Evolutionary conservation across 2,888 invertebrate genomes (phyloP).

Genomic region (Anoplius nigerrimus): DNA sequence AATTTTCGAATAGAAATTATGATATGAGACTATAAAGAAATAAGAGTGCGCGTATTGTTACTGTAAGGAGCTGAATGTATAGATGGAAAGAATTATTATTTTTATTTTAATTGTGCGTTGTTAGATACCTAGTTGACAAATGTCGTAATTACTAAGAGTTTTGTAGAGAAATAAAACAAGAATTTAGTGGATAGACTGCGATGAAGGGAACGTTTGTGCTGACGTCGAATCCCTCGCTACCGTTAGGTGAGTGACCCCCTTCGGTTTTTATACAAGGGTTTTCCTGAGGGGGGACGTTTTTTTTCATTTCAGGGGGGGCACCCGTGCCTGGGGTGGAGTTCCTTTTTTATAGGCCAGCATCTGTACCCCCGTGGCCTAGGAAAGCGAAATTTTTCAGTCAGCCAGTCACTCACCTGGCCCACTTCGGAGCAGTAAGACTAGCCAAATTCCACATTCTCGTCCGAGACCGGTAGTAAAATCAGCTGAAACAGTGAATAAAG

Average conservation of each 20-base stretch:
- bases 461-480: not conserved
- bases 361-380: slow-evolving; percentile 68
- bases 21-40: too few species aligned
- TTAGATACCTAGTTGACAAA: too few species aligned
- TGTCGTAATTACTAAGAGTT: too few species aligned
- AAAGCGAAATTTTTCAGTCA: slow-evolving; percentile 71
- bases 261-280: slow-evolving; percentile 72
- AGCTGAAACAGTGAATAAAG: not conserved
- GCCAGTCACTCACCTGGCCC: slow-evolving; percentile 74
- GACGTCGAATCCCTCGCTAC: slow-evolving; percentile 57
- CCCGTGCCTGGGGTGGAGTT: slow-evolving; percentile 67
- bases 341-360: slow-evolving; percentile 71
- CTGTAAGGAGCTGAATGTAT: too few species aligned
- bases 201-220: slow-evolving; percentile 32
- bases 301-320: slow-evolving; percentile 61
- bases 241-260: slow-evolving; percentile 69
- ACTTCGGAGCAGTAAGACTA: slow-evolving; percentile 65
- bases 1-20: too few species aligned
- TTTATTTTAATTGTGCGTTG: too few species aligned
- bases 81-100: too few species aligned
- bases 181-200: not conserved
- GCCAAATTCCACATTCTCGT: slow-evolving; percentile 46
- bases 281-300: slow-evolving; percentile 65
- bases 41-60: too few species aligned
- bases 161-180: too few species aligned